Base-by-base conservation (phyloP, 2,113 vertebrate genomes). In the Scomber colias region DNA sequence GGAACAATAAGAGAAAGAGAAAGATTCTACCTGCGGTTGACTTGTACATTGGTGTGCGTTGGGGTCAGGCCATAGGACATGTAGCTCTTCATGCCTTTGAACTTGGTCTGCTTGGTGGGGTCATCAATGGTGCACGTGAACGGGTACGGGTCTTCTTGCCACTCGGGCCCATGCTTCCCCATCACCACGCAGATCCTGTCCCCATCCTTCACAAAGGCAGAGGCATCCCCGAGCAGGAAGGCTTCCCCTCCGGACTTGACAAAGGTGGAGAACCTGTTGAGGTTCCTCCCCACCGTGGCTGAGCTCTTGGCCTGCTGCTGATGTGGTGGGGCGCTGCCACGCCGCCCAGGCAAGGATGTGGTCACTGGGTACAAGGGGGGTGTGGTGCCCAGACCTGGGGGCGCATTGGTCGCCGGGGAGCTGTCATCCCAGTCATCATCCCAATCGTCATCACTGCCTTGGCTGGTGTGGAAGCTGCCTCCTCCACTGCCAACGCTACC, bases 61-160 rank as follows among this genome's bases (percentile, higher is more conserved):
- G 98, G 96, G 40, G 97, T 96, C 74, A 99, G 92, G 77, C 97
- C 97, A 75, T 99, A 99, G 2, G 97, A 97, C 4, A 99, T 99
- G 93, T 98, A 99, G 74, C 97, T 99, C 94, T 99, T 99, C 97
- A 99, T 99, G 74, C 98, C 98, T 87, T 99, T 99, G 93, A 99
- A 99, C 93, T 99, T 99, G 77, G 98, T 99, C 95, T 99, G 98
- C 85, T 98, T 99, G 84, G 97, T 99, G 62, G 98, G 98, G 86
- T 99, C 98, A 12, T 99, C 98, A 0, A 99, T 97, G 89, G 96
- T 95, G 88, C 98, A 99, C 2, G 93, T 93, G 93, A 99, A 99
- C 0, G 97, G 97, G 72, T 97, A 96, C 0, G 97, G 97, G 80
- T 97, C 96, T 78, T 98, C 97, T 82, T 99, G 97, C 98, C 98